Conservation (phyloP, 1,140 invertebrate genomes). For the Aethina tumida region DNA sequence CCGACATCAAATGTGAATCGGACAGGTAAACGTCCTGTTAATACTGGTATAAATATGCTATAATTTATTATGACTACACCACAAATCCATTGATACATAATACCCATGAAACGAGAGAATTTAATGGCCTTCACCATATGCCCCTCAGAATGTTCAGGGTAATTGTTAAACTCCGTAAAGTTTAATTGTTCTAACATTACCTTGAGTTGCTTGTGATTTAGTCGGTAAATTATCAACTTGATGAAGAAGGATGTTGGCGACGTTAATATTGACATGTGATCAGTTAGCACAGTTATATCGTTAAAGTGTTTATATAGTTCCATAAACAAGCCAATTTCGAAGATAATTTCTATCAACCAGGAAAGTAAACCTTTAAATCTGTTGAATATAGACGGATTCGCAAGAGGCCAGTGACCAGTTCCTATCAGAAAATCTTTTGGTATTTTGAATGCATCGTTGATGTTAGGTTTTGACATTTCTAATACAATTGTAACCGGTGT, state of each 20-base stretch:
- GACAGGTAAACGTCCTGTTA: conserved; percentile 7
- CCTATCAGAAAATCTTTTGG: conserved; percentile 2
- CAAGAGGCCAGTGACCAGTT: conserved; percentile 5
- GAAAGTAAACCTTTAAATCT: not conserved
- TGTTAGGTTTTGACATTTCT: too few species aligned
- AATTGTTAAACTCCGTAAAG: conserved; percentile 6
- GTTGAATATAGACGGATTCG: not conserved
- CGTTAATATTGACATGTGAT: conserved; percentile 10
- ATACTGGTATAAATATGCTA: conserved; percentile 2
- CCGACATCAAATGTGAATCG: conserved; percentile 10
- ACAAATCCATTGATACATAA: conserved; percentile 3
- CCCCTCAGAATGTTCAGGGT: conserved; percentile 3
- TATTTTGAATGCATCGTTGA: conserved; percentile 5
- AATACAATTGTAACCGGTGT: too few species aligned
- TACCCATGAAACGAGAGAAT: not conserved
- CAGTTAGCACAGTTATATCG: conserved; percentile 2
- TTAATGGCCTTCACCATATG: conserved; percentile 6
- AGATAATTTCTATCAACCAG: not conserved
- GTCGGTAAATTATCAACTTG: conserved; percentile 5
- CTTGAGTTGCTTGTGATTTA: not conserved
- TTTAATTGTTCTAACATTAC: conserved; percentile 7
- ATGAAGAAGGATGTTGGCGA: conserved; percentile 2
- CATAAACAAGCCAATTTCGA: not conserved
- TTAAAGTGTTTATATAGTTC: conserved; percentile 3
- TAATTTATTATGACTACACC: conserved; percentile 4